Base-by-base conservation (phyloP, 2,113 vertebrate species). In the Lasiurus borealis region DNA sequence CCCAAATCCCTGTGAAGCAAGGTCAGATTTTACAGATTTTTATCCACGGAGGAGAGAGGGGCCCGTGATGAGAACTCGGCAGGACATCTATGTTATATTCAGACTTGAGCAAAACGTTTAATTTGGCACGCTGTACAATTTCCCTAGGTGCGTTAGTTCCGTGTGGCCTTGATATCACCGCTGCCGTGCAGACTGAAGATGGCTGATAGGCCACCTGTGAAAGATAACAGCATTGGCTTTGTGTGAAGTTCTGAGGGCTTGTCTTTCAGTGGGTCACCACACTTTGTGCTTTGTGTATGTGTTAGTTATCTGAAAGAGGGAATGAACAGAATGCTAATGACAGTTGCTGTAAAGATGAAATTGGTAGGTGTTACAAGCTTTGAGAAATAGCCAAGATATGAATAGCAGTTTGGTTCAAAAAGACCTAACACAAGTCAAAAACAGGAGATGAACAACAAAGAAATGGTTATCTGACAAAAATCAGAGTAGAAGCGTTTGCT, bases 311-410 rank as follows among this genome's bases (percentile, higher is more conserved):
- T 11, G 85, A 75, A 57, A 75, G 90, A 68, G 18, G 52, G 44
- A 94, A 88, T 25, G 77, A 95, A 75, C 72, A 96, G 92, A 89
- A 94, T 72, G 72, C 75, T 93, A 54, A 84, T 57, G 50, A 68
- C 84, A 93, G 75, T 73, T 72, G 84, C 88, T 62, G 81, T 72
- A 87, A 75, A 83, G 78, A 86, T 73, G 71, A 69, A 88, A 88
- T 80, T 31, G 29, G 92, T 62, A 92, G 57, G 75, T 96, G 91
- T 91, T 95, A 78, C 27, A 85, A 95, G 78, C 48, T 71, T 96
- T 96, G 90, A 75, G 83, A 86, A 95, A 95, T 93, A 69, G 54
- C 83, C 91, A 85, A 69, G 88, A 66, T 91, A 80, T 88, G 95
- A 93, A 94, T 48, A 95, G 77, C 48, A 92, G 46, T 52, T 36